Conservation (phyloP, 2,888 invertebrate genomes). For the Tetrapedia diversipes region DNA sequence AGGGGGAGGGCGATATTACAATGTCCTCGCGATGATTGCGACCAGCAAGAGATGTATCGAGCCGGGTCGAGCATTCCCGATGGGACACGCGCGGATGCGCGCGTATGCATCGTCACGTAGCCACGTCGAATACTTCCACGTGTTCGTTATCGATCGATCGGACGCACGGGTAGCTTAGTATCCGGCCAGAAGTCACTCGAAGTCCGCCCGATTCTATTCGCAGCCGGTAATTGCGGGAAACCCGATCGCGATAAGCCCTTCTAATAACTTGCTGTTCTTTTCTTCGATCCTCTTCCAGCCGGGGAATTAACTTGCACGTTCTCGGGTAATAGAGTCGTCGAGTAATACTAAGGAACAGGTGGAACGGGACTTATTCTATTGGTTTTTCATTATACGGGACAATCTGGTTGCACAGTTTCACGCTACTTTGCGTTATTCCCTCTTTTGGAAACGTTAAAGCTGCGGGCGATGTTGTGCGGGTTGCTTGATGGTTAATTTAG, state of each 20-base stretch:
- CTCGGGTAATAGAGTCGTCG: conserved; percentile 20
- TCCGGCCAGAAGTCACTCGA: conserved; percentile 53
- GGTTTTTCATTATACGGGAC: too few relatives aligned
- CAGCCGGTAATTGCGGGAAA: conserved; percentile 10
- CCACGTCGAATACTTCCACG: conserved; percentile 55
- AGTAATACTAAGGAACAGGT: background rate
- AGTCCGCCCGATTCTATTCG: conserved; percentile 38
- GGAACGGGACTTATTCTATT: too few relatives aligned
- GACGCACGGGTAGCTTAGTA: conserved; percentile 54
- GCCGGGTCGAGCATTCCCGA: conserved; percentile 25
- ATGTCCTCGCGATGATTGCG: conserved; percentile 42
- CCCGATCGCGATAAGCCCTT: conserved; percentile 35
- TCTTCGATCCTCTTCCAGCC: background rate
- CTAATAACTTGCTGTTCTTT: conserved; percentile 17
- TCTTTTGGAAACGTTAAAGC: too few relatives aligned
- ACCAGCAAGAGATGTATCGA: conserved; percentile 34
- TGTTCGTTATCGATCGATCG: conserved; percentile 60
- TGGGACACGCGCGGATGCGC: conserved; percentile 30
- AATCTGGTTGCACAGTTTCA: too few relatives aligned
- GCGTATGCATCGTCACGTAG: conserved; percentile 60
- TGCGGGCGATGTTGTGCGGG: too few relatives aligned
- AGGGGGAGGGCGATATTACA: conserved; percentile 23
- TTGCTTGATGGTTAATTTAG: too few relatives aligned
- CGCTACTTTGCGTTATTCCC: too few relatives aligned
- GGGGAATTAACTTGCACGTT: conserved; percentile 18